Evolutionary conservation across 2,888 invertebrate species (phyloP), one percentile per base, ranked within the genome.

Genomic region (Papilio protenor): DNA sequence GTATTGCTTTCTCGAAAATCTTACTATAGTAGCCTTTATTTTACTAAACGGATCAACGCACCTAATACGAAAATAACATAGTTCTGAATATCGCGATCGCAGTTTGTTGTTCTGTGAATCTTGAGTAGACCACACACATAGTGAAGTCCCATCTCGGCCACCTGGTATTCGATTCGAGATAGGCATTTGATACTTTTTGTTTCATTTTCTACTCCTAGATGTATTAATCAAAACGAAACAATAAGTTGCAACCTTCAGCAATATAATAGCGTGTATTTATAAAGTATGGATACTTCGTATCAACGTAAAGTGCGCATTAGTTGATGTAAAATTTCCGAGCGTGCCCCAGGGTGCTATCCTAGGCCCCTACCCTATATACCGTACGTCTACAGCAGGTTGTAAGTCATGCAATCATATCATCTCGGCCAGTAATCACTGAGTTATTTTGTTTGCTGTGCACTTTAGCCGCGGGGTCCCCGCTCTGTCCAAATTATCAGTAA

Each of bases 381-480:
- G 80, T 80, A 82, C 81, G 82, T 81, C 80, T 71, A 81, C 77
- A 78, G 80, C 76, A 78, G 80, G 79, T 78, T 77, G 81, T 80
- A 80, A 78, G 83, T 84, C 85, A 84, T 83, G 87, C 88, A 88
- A 88, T 88, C 89, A 87, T 88, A 87, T 87, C 88, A 86, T 88
- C 88, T 85, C 81, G 80, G 84, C 85, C 83, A 81, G 89, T 89
- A 91, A 93, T 93, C 92, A 91, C 87, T 83, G 84, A 82, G 87
- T 89, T 87, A 90, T 90, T 90, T 89, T 92, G 91, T 92, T 92
- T 91, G 89, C 88, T 84, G 84, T 88, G 83, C 83, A 83, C 84
- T 85, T 85, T 83, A 82, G 89, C 89, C 88, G 81, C 84, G 81
- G 88, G 90, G 84, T 76, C 77, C 78, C 82, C 80, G 81, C 80